phyloP scores from a whole-genome alignment of 2,797 vertebrate species.

The Tiaroga cobitis region DNA sequence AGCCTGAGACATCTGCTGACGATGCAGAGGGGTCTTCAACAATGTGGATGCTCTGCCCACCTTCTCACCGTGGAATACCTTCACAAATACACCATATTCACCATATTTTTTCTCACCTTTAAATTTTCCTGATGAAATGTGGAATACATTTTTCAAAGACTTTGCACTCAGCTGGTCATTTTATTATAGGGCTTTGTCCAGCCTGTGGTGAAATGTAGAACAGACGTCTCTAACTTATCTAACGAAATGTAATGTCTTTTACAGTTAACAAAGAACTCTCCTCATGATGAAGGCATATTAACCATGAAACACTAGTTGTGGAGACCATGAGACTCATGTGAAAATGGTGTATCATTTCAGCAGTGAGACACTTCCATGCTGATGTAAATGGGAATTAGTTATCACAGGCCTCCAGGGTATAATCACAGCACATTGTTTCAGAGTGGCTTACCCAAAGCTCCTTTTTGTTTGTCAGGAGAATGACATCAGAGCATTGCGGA shows the following conservation, averaged over 20 bases:
- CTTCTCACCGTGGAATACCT: too few relatives aligned
- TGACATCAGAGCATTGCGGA: conserved; percentile 65
- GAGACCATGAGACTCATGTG: conserved; percentile 33
- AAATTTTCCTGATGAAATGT: background rate
- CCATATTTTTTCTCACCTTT: too few relatives aligned
- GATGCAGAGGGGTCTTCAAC: too few relatives aligned
- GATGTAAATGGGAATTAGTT: conserved; percentile 71
- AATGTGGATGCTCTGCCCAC: too few relatives aligned
- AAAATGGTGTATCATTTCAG: conserved; percentile 46
- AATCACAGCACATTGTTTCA: conserved; percentile 75
- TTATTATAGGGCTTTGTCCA: conserved; percentile 12
- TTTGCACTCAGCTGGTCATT: conserved; percentile 7
- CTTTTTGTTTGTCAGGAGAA: conserved; percentile 69
- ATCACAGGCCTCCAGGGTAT: conserved; percentile 71
- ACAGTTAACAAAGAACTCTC: conserved; percentile 9
- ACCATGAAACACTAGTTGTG: conserved; percentile 21
- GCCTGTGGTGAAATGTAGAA: background rate
- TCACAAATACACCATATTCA: too few relatives aligned
- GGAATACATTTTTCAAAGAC: background rate
- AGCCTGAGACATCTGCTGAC: too few relatives aligned
- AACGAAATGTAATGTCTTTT: background rate
- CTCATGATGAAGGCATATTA: conserved; percentile 22
- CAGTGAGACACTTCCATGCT: conserved; percentile 35
- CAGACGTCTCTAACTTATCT: background rate
- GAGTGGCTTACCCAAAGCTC: conserved; percentile 68